Conservation (phyloP, 2,797 vertebrate genomes). For the Lophotriccus pileatus region DNA sequence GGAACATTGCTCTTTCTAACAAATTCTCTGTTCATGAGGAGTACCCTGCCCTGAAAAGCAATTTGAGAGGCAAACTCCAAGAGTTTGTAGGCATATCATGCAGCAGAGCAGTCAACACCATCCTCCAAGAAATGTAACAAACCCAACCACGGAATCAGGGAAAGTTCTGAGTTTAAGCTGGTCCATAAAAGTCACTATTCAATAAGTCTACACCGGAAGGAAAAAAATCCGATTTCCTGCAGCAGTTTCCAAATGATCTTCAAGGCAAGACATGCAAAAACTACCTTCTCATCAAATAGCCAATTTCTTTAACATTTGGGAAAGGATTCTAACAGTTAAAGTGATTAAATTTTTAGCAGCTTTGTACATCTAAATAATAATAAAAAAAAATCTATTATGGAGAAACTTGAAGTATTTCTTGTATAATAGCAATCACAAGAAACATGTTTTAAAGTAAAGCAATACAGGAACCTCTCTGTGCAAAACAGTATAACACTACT, state of each 20-base stretch:
- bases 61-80: neutral
- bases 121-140: neutral
- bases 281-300: neutral
- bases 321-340: neutral
- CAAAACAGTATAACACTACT: neutral
- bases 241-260: neutral
- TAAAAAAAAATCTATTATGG: neutral
- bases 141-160: neutral
- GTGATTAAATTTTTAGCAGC: neutral
- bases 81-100: neutral
- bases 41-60: neutral
- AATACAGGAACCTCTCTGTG: neutral
- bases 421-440: neutral
- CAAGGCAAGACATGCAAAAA: neutral
- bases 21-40: neutral
- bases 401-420: neutral
- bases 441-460: neutral
- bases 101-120: neutral
- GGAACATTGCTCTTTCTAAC: neutral
- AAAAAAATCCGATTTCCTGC: neutral
- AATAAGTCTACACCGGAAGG: rapidly evolving
- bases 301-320: neutral
- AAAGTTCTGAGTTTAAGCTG: neutral
- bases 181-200: neutral
- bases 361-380: neutral